Percentiles rank a stretch among this genome's conserved stretches.
These are phyloP conservation scores for Prunella strophiata DNA, from an alignment of 2,797 vertebrate genomes.

Conservation along the genomic window DNA sequence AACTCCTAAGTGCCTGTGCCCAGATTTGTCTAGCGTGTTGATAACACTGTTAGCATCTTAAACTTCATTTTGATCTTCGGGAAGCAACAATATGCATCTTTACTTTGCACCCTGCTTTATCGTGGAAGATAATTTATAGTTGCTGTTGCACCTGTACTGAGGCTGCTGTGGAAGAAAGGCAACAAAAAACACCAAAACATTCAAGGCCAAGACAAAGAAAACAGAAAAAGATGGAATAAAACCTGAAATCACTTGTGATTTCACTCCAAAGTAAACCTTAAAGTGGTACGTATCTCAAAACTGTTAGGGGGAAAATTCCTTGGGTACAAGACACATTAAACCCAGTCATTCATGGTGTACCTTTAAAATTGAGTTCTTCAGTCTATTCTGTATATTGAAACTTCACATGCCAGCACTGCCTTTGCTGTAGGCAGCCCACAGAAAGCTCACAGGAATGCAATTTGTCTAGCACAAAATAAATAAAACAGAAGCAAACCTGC, in stretches of 20 bases:
- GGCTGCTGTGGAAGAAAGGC: neutral
- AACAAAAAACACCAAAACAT: neutral
- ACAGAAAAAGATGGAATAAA: neutral
- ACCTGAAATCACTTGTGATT: neutral
- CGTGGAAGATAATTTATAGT: neutral
- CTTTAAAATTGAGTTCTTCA: neutral
- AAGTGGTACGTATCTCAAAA: neutral
- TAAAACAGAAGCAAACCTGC: neutral
- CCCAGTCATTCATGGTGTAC: neutral
- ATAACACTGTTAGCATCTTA: neutral
- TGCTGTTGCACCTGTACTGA: neutral
- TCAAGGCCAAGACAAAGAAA: neutral
- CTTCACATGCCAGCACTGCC: neutral
- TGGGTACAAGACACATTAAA: neutral
- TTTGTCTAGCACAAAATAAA: neutral
- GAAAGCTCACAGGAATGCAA: neutral
- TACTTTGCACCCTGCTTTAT: neutral
- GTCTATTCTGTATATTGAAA: neutral
- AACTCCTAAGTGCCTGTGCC: neutral
- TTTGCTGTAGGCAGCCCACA: neutral
- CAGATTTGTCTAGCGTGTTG: rapidly evolving
- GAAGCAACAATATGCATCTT: neutral
- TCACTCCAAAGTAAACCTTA: neutral
- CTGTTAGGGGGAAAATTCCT: rapidly evolving
- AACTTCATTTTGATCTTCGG: neutral